These are phyloP conservation scores for Lemur catta DNA, from an alignment of 2,797 vertebrate genomes.

Conservation along the genomic window DNA sequence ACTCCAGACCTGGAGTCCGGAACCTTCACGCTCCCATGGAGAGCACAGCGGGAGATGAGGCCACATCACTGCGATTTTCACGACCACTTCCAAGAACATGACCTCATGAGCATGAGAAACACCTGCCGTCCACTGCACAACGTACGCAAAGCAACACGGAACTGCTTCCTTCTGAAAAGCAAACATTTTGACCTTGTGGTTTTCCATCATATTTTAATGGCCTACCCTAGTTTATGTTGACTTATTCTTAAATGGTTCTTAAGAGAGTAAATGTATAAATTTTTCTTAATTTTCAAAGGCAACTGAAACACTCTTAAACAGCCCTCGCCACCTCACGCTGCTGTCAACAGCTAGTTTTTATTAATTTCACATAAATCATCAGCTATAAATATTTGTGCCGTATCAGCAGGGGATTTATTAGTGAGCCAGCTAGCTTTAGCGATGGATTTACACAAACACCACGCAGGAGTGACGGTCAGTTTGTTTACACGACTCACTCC, in stretches of 20 bases:
- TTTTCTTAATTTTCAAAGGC: not conserved
- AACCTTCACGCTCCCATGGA: accelerated
- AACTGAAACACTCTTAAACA: not conserved
- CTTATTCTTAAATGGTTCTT: not conserved
- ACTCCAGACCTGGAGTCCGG: not conserved
- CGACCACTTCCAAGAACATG: too few relatives aligned
- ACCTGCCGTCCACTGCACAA: accelerated
- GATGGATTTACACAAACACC: accelerated
- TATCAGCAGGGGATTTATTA: not conserved
- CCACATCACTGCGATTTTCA: accelerated
- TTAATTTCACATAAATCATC: not conserved
- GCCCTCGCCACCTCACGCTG: not conserved
- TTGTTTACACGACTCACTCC: conserved; percentile 66
- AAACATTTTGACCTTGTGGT: not conserved
- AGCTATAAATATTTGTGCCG: too few relatives aligned
- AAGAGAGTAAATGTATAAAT: not conserved
- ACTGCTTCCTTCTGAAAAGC: not conserved
- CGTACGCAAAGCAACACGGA: accelerated
- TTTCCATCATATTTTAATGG: not conserved
- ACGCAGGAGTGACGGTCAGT: accelerated
- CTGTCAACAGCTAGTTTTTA: not conserved
- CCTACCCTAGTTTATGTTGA: not conserved
- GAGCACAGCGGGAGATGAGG: not conserved
- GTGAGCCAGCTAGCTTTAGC: accelerated
- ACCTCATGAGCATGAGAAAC: accelerated